phyloP scores from a whole-genome alignment of 2,888 invertebrate species.

The Syrphus vitripennis region DNA sequence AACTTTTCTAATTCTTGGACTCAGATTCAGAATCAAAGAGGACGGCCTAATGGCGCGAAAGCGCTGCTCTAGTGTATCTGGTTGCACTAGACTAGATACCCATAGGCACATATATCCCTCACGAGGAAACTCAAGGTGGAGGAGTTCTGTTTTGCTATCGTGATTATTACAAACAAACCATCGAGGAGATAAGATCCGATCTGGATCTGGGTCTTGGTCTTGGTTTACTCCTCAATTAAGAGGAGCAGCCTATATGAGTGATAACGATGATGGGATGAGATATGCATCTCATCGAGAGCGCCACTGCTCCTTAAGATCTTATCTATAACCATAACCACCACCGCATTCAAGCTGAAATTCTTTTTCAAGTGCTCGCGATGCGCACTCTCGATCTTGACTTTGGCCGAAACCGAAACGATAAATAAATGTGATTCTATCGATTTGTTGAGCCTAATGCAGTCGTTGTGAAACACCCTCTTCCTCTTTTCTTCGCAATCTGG shows the following conservation, averaged over 20 bases:
- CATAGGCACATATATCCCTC: slow-evolving; percentile 8
- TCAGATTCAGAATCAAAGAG: neutral
- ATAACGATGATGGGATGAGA: slow-evolving; percentile 46
- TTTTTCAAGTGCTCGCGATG: neutral
- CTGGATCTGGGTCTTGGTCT: neutral
- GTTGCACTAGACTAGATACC: neutral
- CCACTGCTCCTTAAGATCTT: slow-evolving; percentile 15
- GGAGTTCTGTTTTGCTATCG: slow-evolving; percentile 16
- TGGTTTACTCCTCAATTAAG: neutral
- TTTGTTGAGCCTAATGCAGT: slow-evolving; percentile 63
- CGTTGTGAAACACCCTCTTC: slow-evolving; percentile 11
- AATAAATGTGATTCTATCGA: slow-evolving; percentile 58
- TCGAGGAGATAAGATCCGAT: slow-evolving; percentile 54
- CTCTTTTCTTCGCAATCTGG: neutral
- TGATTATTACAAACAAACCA: slow-evolving; percentile 49
- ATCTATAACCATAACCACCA: neutral
- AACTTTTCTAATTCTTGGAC: slow-evolving; percentile 25
- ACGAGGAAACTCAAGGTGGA: neutral
- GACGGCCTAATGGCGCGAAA: neutral
- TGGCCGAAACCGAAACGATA: slow-evolving; percentile 31
- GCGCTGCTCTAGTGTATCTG: slow-evolving; percentile 18
- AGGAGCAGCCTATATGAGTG: slow-evolving; percentile 16
- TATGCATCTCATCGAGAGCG: slow-evolving; percentile 53
- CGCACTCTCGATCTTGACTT: slow-evolving; percentile 35
- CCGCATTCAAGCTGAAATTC: neutral